A percentile compares a stretch with the other conserved stretches of the same genome.
Evolutionary conservation across 2,888 invertebrate species (phyloP).

Genomic region (Prenolepis imparis): DNA sequence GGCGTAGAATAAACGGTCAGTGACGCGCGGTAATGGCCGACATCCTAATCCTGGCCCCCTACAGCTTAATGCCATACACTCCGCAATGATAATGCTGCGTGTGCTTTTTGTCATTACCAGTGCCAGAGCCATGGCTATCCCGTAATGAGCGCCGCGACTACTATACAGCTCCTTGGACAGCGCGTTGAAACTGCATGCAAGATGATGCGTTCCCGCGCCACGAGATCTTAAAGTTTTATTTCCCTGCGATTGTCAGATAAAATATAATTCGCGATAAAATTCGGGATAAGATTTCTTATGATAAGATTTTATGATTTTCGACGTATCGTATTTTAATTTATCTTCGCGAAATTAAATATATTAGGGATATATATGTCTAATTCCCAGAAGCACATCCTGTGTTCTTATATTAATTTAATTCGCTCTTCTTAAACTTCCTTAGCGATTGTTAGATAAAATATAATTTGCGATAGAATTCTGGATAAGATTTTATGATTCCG

Average conservation of each 20-base stretch:
- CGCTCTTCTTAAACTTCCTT: neutral
- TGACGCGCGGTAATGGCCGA: constrained; percentile 86
- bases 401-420: neutral
- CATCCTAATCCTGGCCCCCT: constrained; percentile 86
- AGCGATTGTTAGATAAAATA: neutral
- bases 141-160: constrained; percentile 77
- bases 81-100: constrained; percentile 83
- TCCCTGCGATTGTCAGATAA: neutral
- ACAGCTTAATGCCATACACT: constrained; percentile 84
- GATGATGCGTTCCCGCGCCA: neutral
- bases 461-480: constrained; percentile 8
- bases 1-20: constrained; percentile 85
- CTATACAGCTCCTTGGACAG: constrained; percentile 67
- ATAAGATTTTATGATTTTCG: neutral
- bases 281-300: neutral
- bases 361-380: neutral
- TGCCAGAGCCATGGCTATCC: constrained; percentile 68
- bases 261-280: constrained; percentile 10
- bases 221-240: constrained; percentile 10
- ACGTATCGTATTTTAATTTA: neutral
- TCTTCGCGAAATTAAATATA: neutral
- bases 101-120: constrained; percentile 84
- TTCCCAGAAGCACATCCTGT: neutral
- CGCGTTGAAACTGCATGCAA: constrained; percentile 42
- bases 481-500: neutral